Conservation (phyloP, 2,113 vertebrate species). For the Grammomys dolichurus region DNA sequence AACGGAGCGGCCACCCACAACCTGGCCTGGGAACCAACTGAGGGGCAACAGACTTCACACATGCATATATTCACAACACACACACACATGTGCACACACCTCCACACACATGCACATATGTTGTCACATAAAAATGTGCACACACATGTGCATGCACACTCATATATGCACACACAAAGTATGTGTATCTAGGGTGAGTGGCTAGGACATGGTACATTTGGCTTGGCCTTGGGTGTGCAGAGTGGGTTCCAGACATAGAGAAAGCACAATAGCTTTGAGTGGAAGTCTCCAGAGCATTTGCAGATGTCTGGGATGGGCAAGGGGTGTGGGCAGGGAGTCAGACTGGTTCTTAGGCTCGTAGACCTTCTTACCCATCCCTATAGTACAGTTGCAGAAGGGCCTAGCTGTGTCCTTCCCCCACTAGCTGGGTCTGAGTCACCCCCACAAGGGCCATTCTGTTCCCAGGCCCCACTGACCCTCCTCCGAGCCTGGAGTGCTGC, state of each 20-base stretch:
- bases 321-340: background rate
- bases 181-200: background rate
- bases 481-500: slow-evolving; percentile 7
- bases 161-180: fast-evolving
- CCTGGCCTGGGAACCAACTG: background rate
- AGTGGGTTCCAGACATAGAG: fast-evolving
- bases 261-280: fast-evolving
- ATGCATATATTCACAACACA: background rate
- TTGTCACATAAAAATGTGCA: background rate
- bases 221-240: too few species aligned
- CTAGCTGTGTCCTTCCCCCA: background rate
- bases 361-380: background rate
- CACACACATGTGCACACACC: too few species aligned
- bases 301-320: background rate
- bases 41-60: background rate
- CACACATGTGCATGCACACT: fast-evolving
- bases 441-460: background rate
- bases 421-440: background rate
- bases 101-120: background rate
- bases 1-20: too few species aligned
- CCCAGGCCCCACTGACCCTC: slow-evolving; percentile 66
- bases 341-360: background rate
- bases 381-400: background rate
- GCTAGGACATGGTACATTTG: background rate
- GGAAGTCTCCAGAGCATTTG: background rate